These are phyloP conservation scores for Incurvaria masculella DNA, from an alignment of 2,888 invertebrate species.

Conservation along the genomic window DNA sequence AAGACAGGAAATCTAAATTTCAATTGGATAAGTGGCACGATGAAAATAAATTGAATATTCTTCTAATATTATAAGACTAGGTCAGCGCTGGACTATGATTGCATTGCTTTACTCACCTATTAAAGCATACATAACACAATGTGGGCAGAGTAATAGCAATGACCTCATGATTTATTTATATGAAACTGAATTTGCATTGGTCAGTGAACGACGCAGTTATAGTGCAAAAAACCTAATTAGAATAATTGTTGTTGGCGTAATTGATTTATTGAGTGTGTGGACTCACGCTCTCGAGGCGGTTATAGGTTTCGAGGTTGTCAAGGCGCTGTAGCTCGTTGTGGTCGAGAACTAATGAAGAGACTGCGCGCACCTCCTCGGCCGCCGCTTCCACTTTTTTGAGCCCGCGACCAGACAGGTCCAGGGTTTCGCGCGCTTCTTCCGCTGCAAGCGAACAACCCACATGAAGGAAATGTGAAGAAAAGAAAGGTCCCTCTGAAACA, in stretches of 20 bases:
- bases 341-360: slow-evolving; percentile 72
- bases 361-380: slow-evolving; percentile 62
- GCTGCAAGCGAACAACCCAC: slow-evolving; percentile 14
- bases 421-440: slow-evolving; percentile 42
- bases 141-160: too few relatives aligned
- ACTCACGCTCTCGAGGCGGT: slow-evolving; percentile 71
- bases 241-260: not conserved
- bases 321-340: slow-evolving; percentile 85
- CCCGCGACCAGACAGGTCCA: slow-evolving; percentile 77
- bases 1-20: too few relatives aligned
- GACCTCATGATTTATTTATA: too few relatives aligned
- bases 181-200: too few relatives aligned
- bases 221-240: too few relatives aligned
- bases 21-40: too few relatives aligned
- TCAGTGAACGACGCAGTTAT: too few relatives aligned
- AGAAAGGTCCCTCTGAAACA: slow-evolving; percentile 14
- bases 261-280: slow-evolving; percentile 3
- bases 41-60: too few relatives aligned
- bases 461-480: slow-evolving; percentile 23
- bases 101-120: too few relatives aligned
- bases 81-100: too few relatives aligned
- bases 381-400: slow-evolving; percentile 79
- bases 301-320: slow-evolving; percentile 83
- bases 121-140: too few relatives aligned
- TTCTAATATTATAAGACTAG: too few relatives aligned